Conservation (phyloP, 2,797 vertebrate genomes). For the Amblyopsis hoosieri region DNA sequence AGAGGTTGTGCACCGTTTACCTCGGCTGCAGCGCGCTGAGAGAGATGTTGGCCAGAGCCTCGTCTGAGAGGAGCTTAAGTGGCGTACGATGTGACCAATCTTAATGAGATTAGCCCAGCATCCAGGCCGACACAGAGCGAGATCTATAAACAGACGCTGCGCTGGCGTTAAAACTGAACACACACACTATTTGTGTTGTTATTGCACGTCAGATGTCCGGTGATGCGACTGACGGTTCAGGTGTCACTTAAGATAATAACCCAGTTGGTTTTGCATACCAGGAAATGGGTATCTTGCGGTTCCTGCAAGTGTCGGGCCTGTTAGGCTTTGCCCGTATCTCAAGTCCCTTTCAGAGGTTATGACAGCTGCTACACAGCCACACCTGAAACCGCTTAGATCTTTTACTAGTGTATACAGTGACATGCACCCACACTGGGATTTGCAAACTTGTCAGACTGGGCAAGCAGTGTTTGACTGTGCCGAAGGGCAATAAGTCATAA, state of each 20-base stretch:
- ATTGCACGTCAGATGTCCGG: constrained; percentile 6
- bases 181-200: constrained; percentile 20
- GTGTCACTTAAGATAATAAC: constrained; percentile 28
- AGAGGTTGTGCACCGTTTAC: constrained; percentile 38
- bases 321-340: no score
- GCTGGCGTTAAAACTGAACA: no score
- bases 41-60: constrained; percentile 65
- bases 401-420: no score
- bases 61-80: constrained; percentile 75
- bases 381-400: no score
- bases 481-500: no score
- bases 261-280: constrained; percentile 49
- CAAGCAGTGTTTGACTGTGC: no score
- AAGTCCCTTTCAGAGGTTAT: no score
- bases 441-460: no score
- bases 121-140: constrained; percentile 38
- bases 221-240: constrained; percentile 8
- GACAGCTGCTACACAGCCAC: no score
- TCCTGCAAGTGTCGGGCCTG: constrained; percentile 1
- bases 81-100: constrained; percentile 72
- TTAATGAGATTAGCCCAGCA: constrained; percentile 74
- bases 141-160: no score
- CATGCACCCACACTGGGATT: no score
- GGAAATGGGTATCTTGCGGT: constrained; percentile 31
- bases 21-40: constrained; percentile 36